Evolutionary conservation across 2,888 invertebrate genomes (phyloP), one percentile per base, ranked within the genome.

Genomic region (Callyntrura guangdongensis): DNA sequence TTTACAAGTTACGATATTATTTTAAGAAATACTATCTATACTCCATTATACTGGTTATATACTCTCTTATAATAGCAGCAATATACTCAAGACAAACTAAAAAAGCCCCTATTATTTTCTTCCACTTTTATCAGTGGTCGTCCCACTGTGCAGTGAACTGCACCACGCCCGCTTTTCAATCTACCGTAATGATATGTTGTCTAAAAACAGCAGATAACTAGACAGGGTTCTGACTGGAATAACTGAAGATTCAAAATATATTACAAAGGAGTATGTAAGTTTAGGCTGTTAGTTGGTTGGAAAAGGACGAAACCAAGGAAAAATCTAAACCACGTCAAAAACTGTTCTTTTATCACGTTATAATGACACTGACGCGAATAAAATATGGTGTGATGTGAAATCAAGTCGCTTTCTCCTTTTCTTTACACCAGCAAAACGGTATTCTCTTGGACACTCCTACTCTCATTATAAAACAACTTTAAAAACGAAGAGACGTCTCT

Each of bases 11-110:
- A 86, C n/a, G 67, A 56, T 17, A 49, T 56, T 67, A 56, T 36
- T 61, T 69, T 79, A 47, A 86, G 82, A 90, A 90, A 77, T 90
- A 90, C 83, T 89, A 77, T 84, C 61, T 89, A 83, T 87, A 27
- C 17, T 36, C 2, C 25, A 67, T 81, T 27, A 45, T 36, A 36
- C 12, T 64, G 4, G 20, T 36, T 25, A 17, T 25, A 17, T 64
- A 64, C 64, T 64, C n/a, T 64, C 64, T 22, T 36, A 6, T 36
- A 36, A 36, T 36, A 36, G 6, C 36, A 36, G 17, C 72, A 3
- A 36, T 47, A 14, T 11, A 47, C 11, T 47, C 6, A 69, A 12
- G 36, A 72, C 27, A 45, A 36, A 47, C 17, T 36, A 47, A 72
- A 72, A 27, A 67, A 9, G 11, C 12, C 5, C 64, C 17, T 20